Base-by-base conservation (phyloP, 2,888 invertebrate genomes). In the Aphelenchoides bicaudatus region DNA sequence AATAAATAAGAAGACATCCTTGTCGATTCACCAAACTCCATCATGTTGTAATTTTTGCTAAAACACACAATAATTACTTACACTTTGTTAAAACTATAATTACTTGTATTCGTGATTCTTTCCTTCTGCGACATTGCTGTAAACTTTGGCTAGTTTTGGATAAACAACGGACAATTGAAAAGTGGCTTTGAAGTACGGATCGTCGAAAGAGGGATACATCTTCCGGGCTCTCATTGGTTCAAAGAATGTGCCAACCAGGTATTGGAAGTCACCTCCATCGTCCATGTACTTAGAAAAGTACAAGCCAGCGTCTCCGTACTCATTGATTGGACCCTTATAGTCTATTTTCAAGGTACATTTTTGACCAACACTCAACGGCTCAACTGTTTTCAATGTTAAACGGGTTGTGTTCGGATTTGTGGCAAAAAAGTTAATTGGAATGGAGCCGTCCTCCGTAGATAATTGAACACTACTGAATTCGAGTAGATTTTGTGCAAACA, bases 1-100 rank as follows among this genome's bases (percentile, higher is more conserved):
- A 90, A 88, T 6, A 90, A 81, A 79, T 91, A 91, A 0, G 90
- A 89, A 56, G 90, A 87, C 90, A 91, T 91, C 43, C 25, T 43
- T 6, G 43, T 19, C 10, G 43, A 21, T 10, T 19, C n/a, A 6
- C 10, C 43, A 25, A 43, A 43, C 8, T 19, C 25, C 23, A 25
- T 43, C 10, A 19, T 19, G 21, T 43, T 43, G 8, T 6, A 6
- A 10, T 43, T 25, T 8, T 19, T 34, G 16, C 34, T 34, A 34
- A 34, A 34, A 34, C 16, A 13, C 16, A 34, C 13, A 16, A 13
- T 16, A 13, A 34, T 34, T 34, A 34, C 34, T 13, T 34, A 13
- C 34, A 13, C 16, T 13, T 34, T 13, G 16, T 16, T 13, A 34
- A 25, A 43, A 19, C 43, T 8, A 10, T 21, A 19, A 8, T 21